A percentile compares a stretch with the other conserved stretches of the same genome.
Evolutionary conservation across 35 echinoderm and acorn worm genomes (phyloP).

Genomic region (Strongylocentrotus purpuratus): DNA sequence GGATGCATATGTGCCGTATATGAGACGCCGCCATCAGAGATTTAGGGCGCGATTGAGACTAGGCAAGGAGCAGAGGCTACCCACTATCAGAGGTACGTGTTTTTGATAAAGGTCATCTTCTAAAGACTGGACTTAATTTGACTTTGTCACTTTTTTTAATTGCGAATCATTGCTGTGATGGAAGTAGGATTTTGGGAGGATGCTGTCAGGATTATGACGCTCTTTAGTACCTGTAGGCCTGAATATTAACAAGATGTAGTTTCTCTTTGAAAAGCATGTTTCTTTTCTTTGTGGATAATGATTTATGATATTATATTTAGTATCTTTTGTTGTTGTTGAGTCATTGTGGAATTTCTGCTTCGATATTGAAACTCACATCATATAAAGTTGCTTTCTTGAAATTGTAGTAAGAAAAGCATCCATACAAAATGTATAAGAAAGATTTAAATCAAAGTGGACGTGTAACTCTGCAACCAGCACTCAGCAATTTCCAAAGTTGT

Average conservation of each 20-base stretch:
- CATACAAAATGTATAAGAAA: background rate
- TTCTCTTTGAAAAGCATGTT: too few relatives aligned
- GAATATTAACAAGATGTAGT: too few relatives aligned
- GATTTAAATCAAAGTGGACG: background rate
- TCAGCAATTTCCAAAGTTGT: too few relatives aligned
- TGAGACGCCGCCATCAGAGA: slow-evolving; percentile 36
- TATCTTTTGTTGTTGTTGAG: background rate
- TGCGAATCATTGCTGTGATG: background rate
- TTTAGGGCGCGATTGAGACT: slow-evolving; percentile 32
- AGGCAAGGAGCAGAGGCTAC: slow-evolving; percentile 19
- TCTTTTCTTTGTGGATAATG: too few relatives aligned
- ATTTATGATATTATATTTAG: background rate
- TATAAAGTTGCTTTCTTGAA: background rate
- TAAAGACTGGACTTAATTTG: background rate
- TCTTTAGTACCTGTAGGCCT: too few relatives aligned
- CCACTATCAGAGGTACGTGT: slow-evolving; percentile 41
- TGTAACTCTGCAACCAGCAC: too few relatives aligned
- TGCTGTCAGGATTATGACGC: background rate
- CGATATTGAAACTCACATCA: too few relatives aligned
- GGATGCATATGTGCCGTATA: slow-evolving; percentile 45
- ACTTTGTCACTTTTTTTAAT: background rate
- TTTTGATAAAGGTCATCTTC: background rate
- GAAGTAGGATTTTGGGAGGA: background rate
- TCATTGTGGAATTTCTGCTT: background rate
- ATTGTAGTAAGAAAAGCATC: background rate